Conservation (phyloP, 2,797 vertebrate genomes). For the Tolypeutes matacus region DNA sequence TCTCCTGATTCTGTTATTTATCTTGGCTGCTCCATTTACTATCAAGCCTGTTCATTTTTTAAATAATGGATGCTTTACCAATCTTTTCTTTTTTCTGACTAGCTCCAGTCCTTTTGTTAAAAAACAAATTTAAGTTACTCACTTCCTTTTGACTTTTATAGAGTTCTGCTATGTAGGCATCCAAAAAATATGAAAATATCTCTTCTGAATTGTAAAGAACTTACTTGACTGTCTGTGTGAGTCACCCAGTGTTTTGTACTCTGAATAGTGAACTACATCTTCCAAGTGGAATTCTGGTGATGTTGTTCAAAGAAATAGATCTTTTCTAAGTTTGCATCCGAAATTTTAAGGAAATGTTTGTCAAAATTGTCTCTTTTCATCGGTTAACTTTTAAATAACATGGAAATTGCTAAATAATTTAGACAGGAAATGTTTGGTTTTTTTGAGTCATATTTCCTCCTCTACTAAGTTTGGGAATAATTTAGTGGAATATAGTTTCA, state of each 20-base stretch:
- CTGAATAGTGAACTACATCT: conserved; percentile 62
- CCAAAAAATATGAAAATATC: conserved; percentile 64
- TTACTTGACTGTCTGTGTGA: conserved; percentile 35
- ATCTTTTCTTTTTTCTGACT: not conserved
- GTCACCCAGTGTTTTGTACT: conserved; percentile 60
- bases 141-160: conserved; percentile 51
- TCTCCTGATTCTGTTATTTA: not conserved
- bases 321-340: conserved; percentile 65
- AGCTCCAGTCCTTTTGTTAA: not conserved
- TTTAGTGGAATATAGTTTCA: conserved; percentile 46
- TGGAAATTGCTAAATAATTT: conserved; percentile 47
- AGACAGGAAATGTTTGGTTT: conserved; percentile 59
- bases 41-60: conserved; percentile 16
- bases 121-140: not conserved
- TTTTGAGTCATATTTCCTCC: conserved; percentile 57
- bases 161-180: conserved; percentile 22
- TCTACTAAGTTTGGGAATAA: not conserved
- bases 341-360: conserved; percentile 67
- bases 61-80: conserved; percentile 40
- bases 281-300: conserved; percentile 58
- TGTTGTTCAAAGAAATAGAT: not conserved
- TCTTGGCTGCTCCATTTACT: conserved; percentile 18
- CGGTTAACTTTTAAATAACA: conserved; percentile 18
- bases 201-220: not conserved
- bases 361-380: conserved; percentile 43